Evolutionary conservation across 1,140 invertebrate species (phyloP).

Genomic region (Batillaria attramentaria): DNA sequence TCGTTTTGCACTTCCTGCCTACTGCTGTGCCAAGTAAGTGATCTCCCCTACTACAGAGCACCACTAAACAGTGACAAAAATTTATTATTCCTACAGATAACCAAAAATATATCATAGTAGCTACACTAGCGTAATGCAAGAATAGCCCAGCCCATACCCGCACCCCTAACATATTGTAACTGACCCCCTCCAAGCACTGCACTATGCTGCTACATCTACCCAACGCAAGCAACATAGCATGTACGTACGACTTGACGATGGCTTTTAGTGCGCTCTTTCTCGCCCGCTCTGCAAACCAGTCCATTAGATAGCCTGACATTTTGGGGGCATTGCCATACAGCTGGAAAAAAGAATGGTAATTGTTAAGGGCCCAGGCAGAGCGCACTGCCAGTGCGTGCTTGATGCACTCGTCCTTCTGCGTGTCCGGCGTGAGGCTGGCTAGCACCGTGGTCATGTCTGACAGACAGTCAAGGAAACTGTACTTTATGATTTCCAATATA

Average conservation of each 20-base stretch:
- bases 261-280: conserved; percentile 90
- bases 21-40: too few relatives aligned
- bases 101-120: too few relatives aligned
- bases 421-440: conserved; percentile 82
- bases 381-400: conserved; percentile 88
- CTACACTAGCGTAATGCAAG: too few relatives aligned
- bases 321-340: conserved; percentile 89
- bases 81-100: too few relatives aligned
- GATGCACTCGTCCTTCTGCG: conserved; percentile 89
- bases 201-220: too few relatives aligned
- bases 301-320: conserved; percentile 97
- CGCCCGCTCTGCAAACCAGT: conserved; percentile 96
- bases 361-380: conserved; percentile 91
- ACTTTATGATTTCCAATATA: neutral
- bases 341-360: conserved; percentile 93
- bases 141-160: neutral
- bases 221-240: conserved; percentile 7
- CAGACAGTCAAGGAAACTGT: conserved; percentile 49
- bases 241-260: conserved; percentile 97
- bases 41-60: too few relatives aligned
- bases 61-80: too few relatives aligned
- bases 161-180: neutral
- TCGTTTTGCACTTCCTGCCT: too few relatives aligned
- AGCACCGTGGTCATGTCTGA: conserved; percentile 93
- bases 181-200: too few relatives aligned